A percentile compares a stretch with the other conserved stretches of the same genome.
phyloP scores from a whole-genome alignment of 2,797 vertebrate genomes.

The Takifugu ocellatus region DNA sequence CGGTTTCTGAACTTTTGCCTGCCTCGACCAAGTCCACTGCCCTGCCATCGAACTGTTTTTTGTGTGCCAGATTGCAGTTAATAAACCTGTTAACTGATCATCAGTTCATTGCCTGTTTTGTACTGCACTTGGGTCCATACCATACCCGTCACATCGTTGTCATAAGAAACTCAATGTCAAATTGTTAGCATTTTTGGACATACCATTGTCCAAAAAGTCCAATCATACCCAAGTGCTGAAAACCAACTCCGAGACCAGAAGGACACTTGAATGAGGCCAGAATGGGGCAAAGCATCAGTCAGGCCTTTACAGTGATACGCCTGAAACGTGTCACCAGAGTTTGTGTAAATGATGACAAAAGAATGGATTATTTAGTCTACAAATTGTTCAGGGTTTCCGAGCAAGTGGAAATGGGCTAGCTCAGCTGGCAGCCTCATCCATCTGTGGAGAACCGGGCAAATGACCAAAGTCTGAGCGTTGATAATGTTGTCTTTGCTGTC shows the following conservation, averaged over 20 bases:
- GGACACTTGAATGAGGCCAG: background rate
- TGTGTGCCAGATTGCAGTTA: too few relatives aligned
- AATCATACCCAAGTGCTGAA: background rate
- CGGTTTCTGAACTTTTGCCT: too few relatives aligned
- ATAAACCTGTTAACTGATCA: too few relatives aligned
- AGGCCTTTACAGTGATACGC: too few relatives aligned
- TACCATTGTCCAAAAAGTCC: too few relatives aligned
- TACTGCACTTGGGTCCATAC: too few relatives aligned
- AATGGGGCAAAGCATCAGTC: background rate
- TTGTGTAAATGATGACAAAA: background rate
- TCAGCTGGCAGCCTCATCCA: conserved; percentile 13
- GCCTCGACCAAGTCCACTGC: too few relatives aligned
- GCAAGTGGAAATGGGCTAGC: background rate
- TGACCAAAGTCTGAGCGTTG: conserved; percentile 37
- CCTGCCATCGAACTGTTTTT: too few relatives aligned
- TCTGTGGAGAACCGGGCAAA: conserved; percentile 34
- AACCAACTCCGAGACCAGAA: background rate
- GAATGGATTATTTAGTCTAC: conserved; percentile 31
- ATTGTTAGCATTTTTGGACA: too few relatives aligned
- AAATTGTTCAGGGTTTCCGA: conserved; percentile 37
- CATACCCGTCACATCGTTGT: too few relatives aligned
- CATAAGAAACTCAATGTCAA: too few relatives aligned
- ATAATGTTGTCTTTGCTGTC: conserved; percentile 49
- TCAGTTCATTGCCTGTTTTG: too few relatives aligned
- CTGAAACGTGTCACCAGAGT: background rate